Evolutionary conservation across 2,113 vertebrate species (phyloP).

Genomic region (Onychostruthus taczanowskii): DNA sequence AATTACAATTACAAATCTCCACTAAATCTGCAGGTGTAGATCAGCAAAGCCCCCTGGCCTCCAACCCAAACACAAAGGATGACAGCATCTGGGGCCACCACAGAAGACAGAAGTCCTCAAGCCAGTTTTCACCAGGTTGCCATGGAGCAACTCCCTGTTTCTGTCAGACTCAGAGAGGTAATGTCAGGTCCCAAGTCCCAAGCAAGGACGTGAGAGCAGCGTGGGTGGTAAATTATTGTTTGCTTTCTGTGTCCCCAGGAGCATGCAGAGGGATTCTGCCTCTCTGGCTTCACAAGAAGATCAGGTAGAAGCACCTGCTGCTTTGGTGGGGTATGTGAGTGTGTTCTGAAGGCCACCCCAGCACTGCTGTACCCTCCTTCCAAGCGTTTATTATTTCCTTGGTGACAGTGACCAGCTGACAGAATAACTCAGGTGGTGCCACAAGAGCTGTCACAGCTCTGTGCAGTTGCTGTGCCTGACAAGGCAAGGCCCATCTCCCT

Average conservation of each 20-base stretch:
- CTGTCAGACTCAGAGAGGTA: not conserved
- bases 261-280: not conserved
- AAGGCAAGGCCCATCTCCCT: not conserved
- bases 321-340: not conserved
- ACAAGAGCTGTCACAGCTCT: not conserved
- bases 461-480: not conserved
- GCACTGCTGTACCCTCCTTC: not conserved
- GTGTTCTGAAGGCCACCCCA: not conserved
- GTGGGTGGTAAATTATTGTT: conserved; percentile 6
- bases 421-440: not conserved
- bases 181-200: not conserved
- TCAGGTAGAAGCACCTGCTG: not conserved
- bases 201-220: not conserved
- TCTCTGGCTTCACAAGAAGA: not conserved
- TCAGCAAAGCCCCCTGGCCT: not conserved
- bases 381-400: not conserved
- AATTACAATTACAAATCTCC: not conserved
- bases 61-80: not conserved
- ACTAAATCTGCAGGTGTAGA: not conserved
- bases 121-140: not conserved
- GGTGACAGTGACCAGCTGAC: not conserved
- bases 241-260: not conserved
- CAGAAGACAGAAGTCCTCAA: not conserved
- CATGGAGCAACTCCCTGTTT: not conserved
- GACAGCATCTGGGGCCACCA: not conserved